Base-by-base conservation (phyloP, 2,113 vertebrate genomes). In the Chrysochloris asiatica region DNA sequence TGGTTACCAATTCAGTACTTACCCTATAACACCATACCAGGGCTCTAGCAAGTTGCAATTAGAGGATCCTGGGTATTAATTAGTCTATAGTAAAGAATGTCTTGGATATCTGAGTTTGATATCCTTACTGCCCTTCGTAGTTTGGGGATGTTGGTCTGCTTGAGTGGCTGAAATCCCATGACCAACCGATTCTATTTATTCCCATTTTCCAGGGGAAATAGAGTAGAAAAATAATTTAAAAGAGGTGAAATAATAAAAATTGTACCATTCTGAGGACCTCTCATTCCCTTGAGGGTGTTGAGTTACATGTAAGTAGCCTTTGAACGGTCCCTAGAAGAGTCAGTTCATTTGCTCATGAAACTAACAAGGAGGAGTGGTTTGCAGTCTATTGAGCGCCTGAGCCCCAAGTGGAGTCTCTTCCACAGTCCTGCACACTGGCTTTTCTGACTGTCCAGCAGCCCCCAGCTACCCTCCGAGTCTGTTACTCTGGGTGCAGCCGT, bases 151-250 rank as follows among this genome's bases (percentile, higher is more conserved):
- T 76, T 14, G 38, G 33, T 7, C 24, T 41, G 3, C 5, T 48
- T 41, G 30, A 38, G 43, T 61, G 17, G 26, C 4, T 24, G 47
- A 89, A 69, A 69, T 36, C 77, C 36, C 43, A 54, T 38, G 33
- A 41, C 38, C 5, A 12, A n/a, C 4, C 30, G n/a, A n/a, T n/a
- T 56, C 17, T 14, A 61, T 45, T 63, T 3, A 3, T 73, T 83
- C 30, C 41, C 50, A 36, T 63, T 92, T 90, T 84, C 38, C n/a
- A 56, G 63, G 41, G 63, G 72, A 59, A 56, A 5, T 19, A n/a
- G 47, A 77, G 12, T 8, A 5, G 19, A 10, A 30, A 63, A 71
- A 63, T 10, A 54, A 43, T 1, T 13, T 5, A 30, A 47, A 33
- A 50, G n/a, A 30, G 5, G 11, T 22, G 28, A 86, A 81, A 48